Evolutionary conservation across 2,797 vertebrate species (phyloP), one percentile per base, ranked within the genome.

Genomic region (Pseudocheirus occidentalis): DNA sequence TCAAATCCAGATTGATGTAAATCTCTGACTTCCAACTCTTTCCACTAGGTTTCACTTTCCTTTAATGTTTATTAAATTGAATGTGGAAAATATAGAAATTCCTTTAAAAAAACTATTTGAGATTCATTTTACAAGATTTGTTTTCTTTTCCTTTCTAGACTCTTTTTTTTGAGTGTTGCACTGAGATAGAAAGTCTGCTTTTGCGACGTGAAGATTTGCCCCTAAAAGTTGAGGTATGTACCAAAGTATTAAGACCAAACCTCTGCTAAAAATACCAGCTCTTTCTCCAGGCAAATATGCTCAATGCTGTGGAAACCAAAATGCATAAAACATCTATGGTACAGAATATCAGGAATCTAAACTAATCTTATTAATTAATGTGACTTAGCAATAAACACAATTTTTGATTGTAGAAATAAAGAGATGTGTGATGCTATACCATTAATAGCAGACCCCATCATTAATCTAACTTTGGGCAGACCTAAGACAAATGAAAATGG

Each of bases 171-270:
- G 93, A 94, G 31, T 98, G 99, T 94, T 99, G 99, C 97, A 98
- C 97, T 95, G 98, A 99, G 98, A 98, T 99, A 96, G 97, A 87
- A 97, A 93, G 90, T 90, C 96, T 99, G 91, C 95, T 99, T 94
- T 96, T 97, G 94, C 87, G 14, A 93, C 97, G 96, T 94, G 94
- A 96, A 96, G 98, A 96, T 40, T 90, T 93, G 4, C 40, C 93
- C 4, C 96, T 97, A 58, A 92, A 99, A 46, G 97, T 96, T 90
- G 98, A 99, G 99, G 99, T 99, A 81, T n/a, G 98, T 92, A 55
- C 6, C 13, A 91, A 31, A 57, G 11, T 93, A 93, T 93, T 93
- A 91, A 95, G 89, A 28, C 57, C 94, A 1, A 93, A 52, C 94
- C 55, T 34, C 18, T 40, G 66, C 40, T 81, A 81, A 81, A 40